Base-by-base conservation (phyloP, 2,797 vertebrate genomes). In the Epinephelus coioides region DNA sequence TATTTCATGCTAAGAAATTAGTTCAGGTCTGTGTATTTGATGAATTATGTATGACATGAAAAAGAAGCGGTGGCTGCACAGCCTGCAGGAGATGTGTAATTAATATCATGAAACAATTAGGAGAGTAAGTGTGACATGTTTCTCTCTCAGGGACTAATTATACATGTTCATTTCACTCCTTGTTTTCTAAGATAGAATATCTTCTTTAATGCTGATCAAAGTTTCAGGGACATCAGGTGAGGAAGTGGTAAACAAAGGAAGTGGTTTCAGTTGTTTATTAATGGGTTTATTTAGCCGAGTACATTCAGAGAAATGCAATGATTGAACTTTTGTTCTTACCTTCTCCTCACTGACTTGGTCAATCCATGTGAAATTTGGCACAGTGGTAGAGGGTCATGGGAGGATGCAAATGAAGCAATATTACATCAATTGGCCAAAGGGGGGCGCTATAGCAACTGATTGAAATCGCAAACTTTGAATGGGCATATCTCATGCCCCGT, bases 21-120 rank as follows among this genome's bases (percentile, higher is more conserved):
- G 75, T 87, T 88, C 76, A 87, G 40, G 66, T 82, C 76, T 86
- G 54, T 76, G 57, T 43, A 43, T 90, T 83, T 86, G 81, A 93
- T 90, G 38, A 89, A 92, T 92, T 87, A 91, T 91, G 78, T 72
- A 90, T 76, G 40, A 54, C 62, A 51, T 60, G 66, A 70, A 86
- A 69, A 75, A 63, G 54, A 77, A 82, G 11, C 30, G 51, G 66
- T 23, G 49, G 40, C 47, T 19, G 10, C 27, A 70, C 67, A 77
- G 62, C 69, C 84, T 87, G 65, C 12, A 88, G 78, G 79, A 88
- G 68, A 82, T 19, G 8, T 86, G 62, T 81, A 89, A 89, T 89
- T 87, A 84, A 89, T 91, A 82, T 82, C 80, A 73, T 88, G 77
- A 77, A 86, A 86, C 66, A 71, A 82, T 88, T 85, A 78, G 46